Conservation (phyloP, 2,797 vertebrate genomes). For the Peromyscus aztecus region DNA sequence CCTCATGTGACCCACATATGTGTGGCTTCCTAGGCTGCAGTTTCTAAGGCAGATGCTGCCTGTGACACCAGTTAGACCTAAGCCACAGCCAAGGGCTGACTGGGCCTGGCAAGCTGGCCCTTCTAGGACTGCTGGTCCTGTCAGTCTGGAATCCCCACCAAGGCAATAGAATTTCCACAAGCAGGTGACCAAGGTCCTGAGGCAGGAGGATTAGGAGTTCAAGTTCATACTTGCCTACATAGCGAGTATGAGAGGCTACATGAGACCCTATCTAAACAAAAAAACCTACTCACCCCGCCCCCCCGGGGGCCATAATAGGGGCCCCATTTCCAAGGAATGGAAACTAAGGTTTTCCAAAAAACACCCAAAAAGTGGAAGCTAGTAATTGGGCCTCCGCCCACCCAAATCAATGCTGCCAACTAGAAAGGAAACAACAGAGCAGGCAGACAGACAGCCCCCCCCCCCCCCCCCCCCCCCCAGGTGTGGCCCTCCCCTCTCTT, state of each 20-base stretch:
- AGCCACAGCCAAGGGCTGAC: not conserved
- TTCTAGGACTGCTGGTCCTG: not conserved
- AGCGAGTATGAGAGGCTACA: not conserved
- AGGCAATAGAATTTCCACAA: not conserved
- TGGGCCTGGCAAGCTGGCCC: not conserved
- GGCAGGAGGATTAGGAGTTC: not conserved
- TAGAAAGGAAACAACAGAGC: not conserved
- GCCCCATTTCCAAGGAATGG: not conserved
- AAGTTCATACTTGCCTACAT: not conserved
- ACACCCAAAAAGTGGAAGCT: not conserved
- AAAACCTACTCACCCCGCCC: not conserved
- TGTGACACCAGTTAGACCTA: not conserved
- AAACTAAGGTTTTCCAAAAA: not conserved
- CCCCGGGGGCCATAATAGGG: no score
- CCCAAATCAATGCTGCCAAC: not conserved
- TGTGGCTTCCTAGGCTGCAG: constrained; percentile 66
- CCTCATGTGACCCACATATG: constrained; percentile 71
- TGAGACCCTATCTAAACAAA: not conserved
- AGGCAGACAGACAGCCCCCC: not conserved
- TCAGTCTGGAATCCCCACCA: not conserved
- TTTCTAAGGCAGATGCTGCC: constrained; percentile 71
- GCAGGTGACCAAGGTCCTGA: no score
- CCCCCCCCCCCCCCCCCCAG: no score
- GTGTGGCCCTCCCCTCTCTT: not conserved
- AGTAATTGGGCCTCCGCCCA: not conserved